These are phyloP conservation scores for Oryzias curvinotus DNA, from an alignment of 2,113 vertebrate genomes.

Conservation along the genomic window DNA sequence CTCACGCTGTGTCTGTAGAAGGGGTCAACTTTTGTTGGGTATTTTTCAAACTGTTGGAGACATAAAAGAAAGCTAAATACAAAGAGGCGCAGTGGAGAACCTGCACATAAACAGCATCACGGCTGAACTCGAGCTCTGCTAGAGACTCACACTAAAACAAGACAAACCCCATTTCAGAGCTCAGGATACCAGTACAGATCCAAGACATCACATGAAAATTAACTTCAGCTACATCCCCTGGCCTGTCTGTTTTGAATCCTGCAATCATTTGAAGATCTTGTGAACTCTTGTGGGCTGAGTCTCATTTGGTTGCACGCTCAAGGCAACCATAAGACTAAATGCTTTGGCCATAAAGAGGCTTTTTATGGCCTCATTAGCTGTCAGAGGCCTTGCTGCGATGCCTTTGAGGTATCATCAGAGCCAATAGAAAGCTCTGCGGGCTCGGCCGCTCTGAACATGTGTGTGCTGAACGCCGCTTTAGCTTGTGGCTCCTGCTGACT, in stretches of 20 bases:
- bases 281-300: slow-evolving; percentile 48
- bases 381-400: slow-evolving; percentile 59
- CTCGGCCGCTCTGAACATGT: slow-evolving; percentile 38
- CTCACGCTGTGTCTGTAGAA: slow-evolving; percentile 99
- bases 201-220: slow-evolving; percentile 6
- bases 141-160: slow-evolving; percentile 25
- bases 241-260: slow-evolving; percentile 30
- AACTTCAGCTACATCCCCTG: slow-evolving; percentile 24
- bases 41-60: slow-evolving; percentile 99
- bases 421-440: slow-evolving; percentile 46
- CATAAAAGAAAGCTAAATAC: slow-evolving; percentile 79
- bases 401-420: slow-evolving; percentile 72
- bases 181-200: slow-evolving; percentile 21
- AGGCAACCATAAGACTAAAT: slow-evolving; percentile 71
- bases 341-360: slow-evolving; percentile 63
- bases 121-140: background rate
- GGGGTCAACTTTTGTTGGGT: slow-evolving; percentile 97
- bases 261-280: slow-evolving; percentile 50
- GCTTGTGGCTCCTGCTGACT: slow-evolving; percentile 55
- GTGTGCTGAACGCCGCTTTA: slow-evolving; percentile 37
- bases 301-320: slow-evolving; percentile 56
- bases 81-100: slow-evolving; percentile 57
- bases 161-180: slow-evolving; percentile 18
- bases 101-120: background rate
- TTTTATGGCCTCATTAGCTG: slow-evolving; percentile 77